These are phyloP conservation scores for Planococcus citri DNA, from an alignment of 1,140 invertebrate species.

Conservation along the genomic window DNA sequence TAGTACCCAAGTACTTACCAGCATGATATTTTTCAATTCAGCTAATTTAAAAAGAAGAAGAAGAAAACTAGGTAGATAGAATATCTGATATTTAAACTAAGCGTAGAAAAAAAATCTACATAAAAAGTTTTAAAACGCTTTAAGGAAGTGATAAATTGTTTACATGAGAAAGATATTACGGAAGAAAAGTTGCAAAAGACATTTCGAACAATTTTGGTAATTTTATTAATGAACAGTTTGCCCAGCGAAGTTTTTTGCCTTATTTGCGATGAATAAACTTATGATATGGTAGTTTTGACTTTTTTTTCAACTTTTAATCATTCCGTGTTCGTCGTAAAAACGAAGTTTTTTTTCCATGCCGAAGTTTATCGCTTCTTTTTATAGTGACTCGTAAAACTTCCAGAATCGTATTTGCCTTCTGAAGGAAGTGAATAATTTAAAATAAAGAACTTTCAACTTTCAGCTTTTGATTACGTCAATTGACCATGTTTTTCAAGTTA, in stretches of 20 bases:
- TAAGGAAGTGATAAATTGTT: slow-evolving; percentile 3
- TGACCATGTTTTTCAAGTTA: not conserved
- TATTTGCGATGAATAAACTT: slow-evolving; percentile 5
- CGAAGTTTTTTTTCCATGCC: not conserved
- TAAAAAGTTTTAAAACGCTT: not conserved
- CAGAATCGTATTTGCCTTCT: not conserved
- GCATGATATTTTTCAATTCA: no score
- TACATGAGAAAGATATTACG: not conserved
- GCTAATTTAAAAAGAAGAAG: no score
- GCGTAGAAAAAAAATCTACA: not conserved
- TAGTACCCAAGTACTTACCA: no score
- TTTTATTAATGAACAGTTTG: slow-evolving; percentile 3
- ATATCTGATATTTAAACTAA: no score
- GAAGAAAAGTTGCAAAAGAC: not conserved
- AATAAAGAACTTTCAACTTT: slow-evolving; percentile 4
- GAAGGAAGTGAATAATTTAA: slow-evolving; percentile 4
- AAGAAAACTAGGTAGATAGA: no score
- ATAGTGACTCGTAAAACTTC: not conserved
- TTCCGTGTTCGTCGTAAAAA: slow-evolving; percentile 1
- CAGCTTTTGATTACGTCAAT: slow-evolving; percentile 3
- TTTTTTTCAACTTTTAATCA: slow-evolving; percentile 3
- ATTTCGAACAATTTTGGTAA: slow-evolving; percentile 4
- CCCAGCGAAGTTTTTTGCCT: not conserved
- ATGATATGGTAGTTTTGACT: not conserved
- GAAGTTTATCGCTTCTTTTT: not conserved